Conservation (phyloP, 1,140 invertebrate genomes). For the Neocloeon triangulifer region DNA sequence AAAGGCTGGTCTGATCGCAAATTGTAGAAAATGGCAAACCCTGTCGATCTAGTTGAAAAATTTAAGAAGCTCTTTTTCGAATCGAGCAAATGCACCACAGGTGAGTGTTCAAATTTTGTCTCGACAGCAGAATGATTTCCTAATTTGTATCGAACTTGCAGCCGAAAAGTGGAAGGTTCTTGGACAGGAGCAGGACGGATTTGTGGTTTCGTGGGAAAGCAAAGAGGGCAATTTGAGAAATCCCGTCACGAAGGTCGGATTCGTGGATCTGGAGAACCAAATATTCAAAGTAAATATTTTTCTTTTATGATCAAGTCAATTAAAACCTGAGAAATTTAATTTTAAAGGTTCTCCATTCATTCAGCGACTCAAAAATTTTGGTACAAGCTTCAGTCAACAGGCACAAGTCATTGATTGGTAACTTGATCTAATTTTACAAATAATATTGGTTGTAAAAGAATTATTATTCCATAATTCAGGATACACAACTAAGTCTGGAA, state of each 20-base stretch:
- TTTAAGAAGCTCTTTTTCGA: no score
- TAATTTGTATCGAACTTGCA: no score
- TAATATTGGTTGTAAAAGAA: conserved; percentile 9
- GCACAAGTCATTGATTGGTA: conserved; percentile 31
- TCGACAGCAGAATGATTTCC: no score
- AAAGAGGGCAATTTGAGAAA: conserved; percentile 17
- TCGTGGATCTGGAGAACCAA: conserved; percentile 17
- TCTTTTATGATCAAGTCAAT: conserved; percentile 4
- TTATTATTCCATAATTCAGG: conserved; percentile 19
- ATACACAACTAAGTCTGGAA: not conserved
- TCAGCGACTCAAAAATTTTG: conserved; percentile 36
- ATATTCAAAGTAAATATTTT: conserved; percentile 14
- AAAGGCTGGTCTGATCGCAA: no score
- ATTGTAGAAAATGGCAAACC: no score
- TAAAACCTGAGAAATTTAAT: no score
- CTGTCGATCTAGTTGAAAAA: no score
- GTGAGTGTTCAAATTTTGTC: no score
- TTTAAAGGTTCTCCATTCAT: conserved; percentile 32
- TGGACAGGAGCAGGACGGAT: conserved; percentile 49
- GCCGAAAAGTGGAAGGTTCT: conserved; percentile 50
- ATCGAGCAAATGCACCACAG: no score
- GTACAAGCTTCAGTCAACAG: conserved; percentile 58
- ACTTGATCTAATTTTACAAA: conserved; percentile 6
- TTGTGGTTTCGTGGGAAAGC: conserved; percentile 45
- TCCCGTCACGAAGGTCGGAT: conserved; percentile 14